A percentile compares a stretch with the other conserved stretches of the same genome.
phyloP scores from a whole-genome alignment of 1,140 invertebrate species.

The Drosophila leontia region DNA sequence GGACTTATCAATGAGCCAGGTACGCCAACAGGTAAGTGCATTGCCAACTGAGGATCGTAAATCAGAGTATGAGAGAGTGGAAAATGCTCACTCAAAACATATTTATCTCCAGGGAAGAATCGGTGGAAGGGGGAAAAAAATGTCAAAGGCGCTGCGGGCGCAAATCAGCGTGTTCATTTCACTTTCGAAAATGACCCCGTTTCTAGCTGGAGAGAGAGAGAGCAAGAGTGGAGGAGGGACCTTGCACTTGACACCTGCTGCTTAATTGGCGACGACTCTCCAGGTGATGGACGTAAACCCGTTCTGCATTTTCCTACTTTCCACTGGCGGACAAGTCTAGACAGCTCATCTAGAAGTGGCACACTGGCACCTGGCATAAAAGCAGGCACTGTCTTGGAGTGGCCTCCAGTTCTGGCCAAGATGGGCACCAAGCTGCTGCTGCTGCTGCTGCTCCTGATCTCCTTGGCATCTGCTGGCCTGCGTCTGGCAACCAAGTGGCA shows the following conservation, averaged over 20 bases:
- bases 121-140: background rate
- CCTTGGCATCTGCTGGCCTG: background rate
- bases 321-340: constrained; percentile 15
- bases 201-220: background rate
- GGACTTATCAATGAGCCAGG: constrained; percentile 37
- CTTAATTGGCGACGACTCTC: constrained; percentile 25
- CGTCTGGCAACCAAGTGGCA: constrained; percentile 34
- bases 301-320: constrained; percentile 54
- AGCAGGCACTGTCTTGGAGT: constrained; percentile 20
- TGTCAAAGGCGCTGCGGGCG: constrained; percentile 29
- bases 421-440: constrained; percentile 47
- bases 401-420: constrained; percentile 57
- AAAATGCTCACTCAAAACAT: constrained; percentile 23
- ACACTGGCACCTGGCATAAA: constrained; percentile 50
- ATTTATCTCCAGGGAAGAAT: constrained; percentile 9
- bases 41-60: constrained; percentile 24
- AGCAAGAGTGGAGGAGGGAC: background rate
- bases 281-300: constrained; percentile 26
- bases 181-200: constrained; percentile 42
- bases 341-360: constrained; percentile 49
- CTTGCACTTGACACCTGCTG: constrained; percentile 51
- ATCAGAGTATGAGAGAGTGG: constrained; percentile 15
- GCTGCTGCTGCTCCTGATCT: constrained; percentile 14
- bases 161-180: constrained; percentile 25
- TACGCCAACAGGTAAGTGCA: constrained; percentile 23